Percentiles rank a stretch among this genome's conserved stretches.
These are phyloP conservation scores for Morpho helenor DNA, from an alignment of 2,888 invertebrate species.

Conservation along the genomic window DNA sequence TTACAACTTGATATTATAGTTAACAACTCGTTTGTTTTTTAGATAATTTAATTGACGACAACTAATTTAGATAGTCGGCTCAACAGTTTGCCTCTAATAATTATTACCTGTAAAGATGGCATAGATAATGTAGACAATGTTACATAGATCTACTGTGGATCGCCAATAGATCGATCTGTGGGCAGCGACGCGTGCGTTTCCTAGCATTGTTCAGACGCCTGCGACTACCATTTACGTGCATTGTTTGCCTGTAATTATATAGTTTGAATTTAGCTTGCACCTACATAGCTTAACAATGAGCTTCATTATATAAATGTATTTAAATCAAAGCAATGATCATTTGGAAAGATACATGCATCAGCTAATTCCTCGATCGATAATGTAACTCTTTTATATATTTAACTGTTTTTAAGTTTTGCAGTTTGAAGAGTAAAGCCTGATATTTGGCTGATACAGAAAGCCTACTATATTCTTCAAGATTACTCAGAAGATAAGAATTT, in stretches of 20 bases:
- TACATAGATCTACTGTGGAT: slow-evolving; percentile 31
- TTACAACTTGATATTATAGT: too few species aligned
- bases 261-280: slow-evolving; percentile 8
- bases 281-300: slow-evolving; percentile 9
- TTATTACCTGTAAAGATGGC: slow-evolving; percentile 28
- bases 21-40: too few species aligned
- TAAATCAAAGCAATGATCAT: slow-evolving; percentile 6
- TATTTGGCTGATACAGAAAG: too few species aligned
- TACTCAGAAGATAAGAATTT: too few species aligned
- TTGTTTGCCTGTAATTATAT: slow-evolving; percentile 15
- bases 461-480: too few species aligned
- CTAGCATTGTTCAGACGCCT: slow-evolving; percentile 36
- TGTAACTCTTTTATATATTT: too few species aligned
- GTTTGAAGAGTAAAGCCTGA: too few species aligned
- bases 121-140: slow-evolving; percentile 25
- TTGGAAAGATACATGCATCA: not conserved
- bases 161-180: slow-evolving; percentile 33
- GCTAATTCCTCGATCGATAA: not conserved
- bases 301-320: slow-evolving; percentile 11
- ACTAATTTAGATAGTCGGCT: not conserved
- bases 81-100: slow-evolving; percentile 13
- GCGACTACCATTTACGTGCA: slow-evolving; percentile 20
- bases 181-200: slow-evolving; percentile 36
- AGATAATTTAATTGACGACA: not conserved
- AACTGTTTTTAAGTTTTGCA: too few species aligned